Conservation (phyloP, 2,113 vertebrate genomes). For the Platycercus adscitus region DNA sequence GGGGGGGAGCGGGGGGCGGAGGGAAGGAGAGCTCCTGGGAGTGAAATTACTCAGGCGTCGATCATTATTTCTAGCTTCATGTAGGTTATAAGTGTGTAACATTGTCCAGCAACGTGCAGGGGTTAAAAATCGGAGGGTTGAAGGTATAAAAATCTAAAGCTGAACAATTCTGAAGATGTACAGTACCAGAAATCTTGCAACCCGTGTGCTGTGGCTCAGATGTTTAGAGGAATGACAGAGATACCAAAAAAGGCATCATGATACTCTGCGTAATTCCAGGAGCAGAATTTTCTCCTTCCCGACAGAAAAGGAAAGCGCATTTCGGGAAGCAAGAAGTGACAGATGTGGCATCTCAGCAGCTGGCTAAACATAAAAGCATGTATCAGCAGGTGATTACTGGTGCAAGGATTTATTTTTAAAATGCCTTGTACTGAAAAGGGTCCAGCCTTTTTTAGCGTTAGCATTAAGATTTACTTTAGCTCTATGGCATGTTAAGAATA, state of each 20-base stretch:
- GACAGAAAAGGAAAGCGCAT: slow-evolving; percentile 36
- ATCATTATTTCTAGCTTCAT: not conserved
- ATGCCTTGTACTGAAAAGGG: not conserved
- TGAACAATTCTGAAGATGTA: not conserved
- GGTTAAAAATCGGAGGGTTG: not conserved
- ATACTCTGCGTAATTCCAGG: not conserved
- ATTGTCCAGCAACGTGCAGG: not conserved
- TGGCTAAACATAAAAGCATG: slow-evolving; percentile 45
- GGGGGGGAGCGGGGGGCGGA: not conserved
- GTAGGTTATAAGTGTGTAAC: not conserved
- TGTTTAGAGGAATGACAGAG: slow-evolving; percentile 12
- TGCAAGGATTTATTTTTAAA: slow-evolving; percentile 49
- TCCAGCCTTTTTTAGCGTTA: not conserved
- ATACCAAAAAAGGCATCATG: slow-evolving; percentile 62
- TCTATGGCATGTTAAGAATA: not conserved
- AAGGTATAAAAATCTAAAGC: not conserved
- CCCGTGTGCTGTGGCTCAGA: not conserved
- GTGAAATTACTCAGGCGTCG: not conserved
- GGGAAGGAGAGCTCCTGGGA: not conserved
- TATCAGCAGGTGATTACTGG: slow-evolving; percentile 40
- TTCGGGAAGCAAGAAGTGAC: slow-evolving; percentile 46
- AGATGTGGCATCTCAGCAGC: slow-evolving; percentile 58
- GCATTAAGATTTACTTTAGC: not conserved
- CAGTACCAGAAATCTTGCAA: not conserved
- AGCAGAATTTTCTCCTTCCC: slow-evolving; percentile 33